Conservation (phyloP, 2,888 invertebrate genomes). For the Pelosia muscerda region DNA sequence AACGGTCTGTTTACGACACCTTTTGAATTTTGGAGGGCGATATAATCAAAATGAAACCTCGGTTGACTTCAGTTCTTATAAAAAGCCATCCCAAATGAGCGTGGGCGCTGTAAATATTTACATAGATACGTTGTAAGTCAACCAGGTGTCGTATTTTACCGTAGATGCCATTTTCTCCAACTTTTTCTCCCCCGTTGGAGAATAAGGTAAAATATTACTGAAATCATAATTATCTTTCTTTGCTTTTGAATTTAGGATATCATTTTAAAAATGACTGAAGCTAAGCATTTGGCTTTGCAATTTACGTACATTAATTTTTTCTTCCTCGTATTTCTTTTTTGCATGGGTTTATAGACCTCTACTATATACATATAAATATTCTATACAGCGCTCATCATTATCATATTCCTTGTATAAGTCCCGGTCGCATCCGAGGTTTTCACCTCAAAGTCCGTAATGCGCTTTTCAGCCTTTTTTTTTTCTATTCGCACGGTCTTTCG, state of each 20-base stretch:
- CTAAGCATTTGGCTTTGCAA: background rate
- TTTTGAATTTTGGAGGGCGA: slow-evolving; percentile 34
- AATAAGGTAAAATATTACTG: background rate
- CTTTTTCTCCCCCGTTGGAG: background rate
- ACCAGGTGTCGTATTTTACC: slow-evolving; percentile 28
- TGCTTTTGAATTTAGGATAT: background rate
- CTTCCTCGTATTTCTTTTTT: too few relatives aligned
- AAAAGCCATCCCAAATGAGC: slow-evolving; percentile 54
- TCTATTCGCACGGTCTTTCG: too few relatives aligned
- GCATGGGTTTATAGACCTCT: too few relatives aligned
- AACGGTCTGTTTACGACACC: slow-evolving; percentile 22
- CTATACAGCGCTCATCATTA: too few relatives aligned
- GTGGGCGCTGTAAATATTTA: slow-evolving; percentile 60
- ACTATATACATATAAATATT: too few relatives aligned
- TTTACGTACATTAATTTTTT: too few relatives aligned
- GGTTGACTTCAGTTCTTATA: slow-evolving; percentile 44
- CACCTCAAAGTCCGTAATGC: too few relatives aligned
- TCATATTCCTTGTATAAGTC: too few relatives aligned
- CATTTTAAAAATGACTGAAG: background rate
- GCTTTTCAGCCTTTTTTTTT: too few relatives aligned
- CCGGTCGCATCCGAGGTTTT: too few relatives aligned
- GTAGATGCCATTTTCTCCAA: too few relatives aligned
- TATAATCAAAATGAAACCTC: slow-evolving; percentile 46
- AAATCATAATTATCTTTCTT: background rate
- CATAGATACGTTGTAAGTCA: slow-evolving; percentile 44